These are phyloP conservation scores for Lasioglossum lativentre DNA, from an alignment of 2,888 invertebrate genomes.

Conservation along the genomic window DNA sequence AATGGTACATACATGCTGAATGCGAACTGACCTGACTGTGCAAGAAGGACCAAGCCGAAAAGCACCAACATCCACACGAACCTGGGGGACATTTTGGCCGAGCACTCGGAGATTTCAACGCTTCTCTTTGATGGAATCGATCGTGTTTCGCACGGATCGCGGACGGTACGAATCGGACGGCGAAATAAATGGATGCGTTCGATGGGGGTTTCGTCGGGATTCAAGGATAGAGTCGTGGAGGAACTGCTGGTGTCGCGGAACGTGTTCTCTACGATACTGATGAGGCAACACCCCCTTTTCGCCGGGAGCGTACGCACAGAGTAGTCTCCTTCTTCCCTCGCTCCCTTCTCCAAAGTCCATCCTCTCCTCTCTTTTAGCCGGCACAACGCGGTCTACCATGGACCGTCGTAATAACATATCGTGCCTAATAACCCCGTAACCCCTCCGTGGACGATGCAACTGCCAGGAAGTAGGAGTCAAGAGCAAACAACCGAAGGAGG, in stretches of 20 bases:
- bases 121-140: not conserved
- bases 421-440: slow-evolving; percentile 53
- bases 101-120: not conserved
- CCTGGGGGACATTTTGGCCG: slow-evolving; percentile 41
- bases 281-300: slow-evolving; percentile 68
- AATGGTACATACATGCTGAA: not conserved
- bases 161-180: not conserved
- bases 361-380: slow-evolving; percentile 18
- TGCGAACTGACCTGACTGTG: slow-evolving; percentile 52
- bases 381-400: slow-evolving; percentile 18
- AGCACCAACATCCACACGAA: slow-evolving; percentile 33
- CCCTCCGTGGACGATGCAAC: slow-evolving; percentile 49
- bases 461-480: slow-evolving; percentile 67
- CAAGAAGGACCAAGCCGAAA: slow-evolving; percentile 45
- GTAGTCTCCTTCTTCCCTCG: slow-evolving; percentile 33
- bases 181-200: not conserved
- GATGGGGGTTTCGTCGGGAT: not conserved
- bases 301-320: slow-evolving; percentile 39
- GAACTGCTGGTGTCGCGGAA: slow-evolving; percentile 55
- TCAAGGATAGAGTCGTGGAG: slow-evolving; percentile 13
- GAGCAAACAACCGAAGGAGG: slow-evolving; percentile 62
- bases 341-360: slow-evolving; percentile 46
- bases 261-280: slow-evolving; percentile 68
- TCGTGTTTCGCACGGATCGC: slow-evolving; percentile 5
- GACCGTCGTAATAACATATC: slow-evolving; percentile 51